Evolutionary conservation across 1,140 invertebrate genomes (phyloP), one percentile per base, ranked within the genome.

Genomic region (Littorina saxatilis): DNA sequence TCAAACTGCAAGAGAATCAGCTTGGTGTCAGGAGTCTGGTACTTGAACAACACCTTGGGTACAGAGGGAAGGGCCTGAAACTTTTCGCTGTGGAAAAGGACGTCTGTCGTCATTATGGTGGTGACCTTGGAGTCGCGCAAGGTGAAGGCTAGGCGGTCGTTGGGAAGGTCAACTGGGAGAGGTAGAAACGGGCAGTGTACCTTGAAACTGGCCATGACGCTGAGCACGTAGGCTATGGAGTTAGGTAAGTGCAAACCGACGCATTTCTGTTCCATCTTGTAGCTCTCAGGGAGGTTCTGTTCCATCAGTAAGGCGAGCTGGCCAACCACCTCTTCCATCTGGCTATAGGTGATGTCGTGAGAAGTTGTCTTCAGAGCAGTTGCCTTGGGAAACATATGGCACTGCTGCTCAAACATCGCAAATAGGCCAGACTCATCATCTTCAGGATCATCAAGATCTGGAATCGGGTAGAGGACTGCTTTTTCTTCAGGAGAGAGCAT

Each of bases 231-330:
- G 0, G 78, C 73, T 13, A 86, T 79, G 17, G 87, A 88, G 66
- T 88, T 88, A 32, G 85, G 84, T 9, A 85, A 23, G 40, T 87
- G 83, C 32, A 88, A 37, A 7, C 79, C 85, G 58, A 88, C 81
- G 9, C 81, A 75, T 75, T 73, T 83, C 75, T 29, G 20, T 27
- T 55, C n/a, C 47, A 29, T 35, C 52, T 27, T 37, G 47, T 35
- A 55, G 50, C 50, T 37, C 55, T 77, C 75, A 17, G 68, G 68
- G 27, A 77, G 29, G 50, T 77, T 52, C 2, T 77, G 47, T 13
- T 77, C 35, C n/a, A 77, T 15, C 40, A 77, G 43, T n/a, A 29
- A 27, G 23, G 84, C 77, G 20, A 88, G 63, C 39, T 80, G 80
- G 17, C n/a, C 70, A 2, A 70, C 58, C 29, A 29, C 75, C 3